These are phyloP conservation scores for Gavia stellata DNA, from an alignment of 2,113 vertebrate genomes.

Conservation along the genomic window DNA sequence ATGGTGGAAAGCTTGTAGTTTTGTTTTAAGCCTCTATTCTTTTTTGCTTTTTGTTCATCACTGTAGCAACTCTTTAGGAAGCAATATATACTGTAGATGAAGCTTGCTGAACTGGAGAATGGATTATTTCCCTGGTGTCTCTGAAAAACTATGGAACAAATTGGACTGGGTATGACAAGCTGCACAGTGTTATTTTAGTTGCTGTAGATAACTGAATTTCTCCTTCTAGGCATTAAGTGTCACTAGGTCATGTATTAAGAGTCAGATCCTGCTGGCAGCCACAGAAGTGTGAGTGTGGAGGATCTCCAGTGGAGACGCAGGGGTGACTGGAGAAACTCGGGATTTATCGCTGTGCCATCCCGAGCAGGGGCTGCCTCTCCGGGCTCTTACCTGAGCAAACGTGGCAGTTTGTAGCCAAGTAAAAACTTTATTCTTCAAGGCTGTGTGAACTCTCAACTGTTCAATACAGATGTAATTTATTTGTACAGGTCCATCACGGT, in stretches of 20 bases:
- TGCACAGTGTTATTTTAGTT: slow-evolving; percentile 48
- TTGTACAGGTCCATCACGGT: neutral
- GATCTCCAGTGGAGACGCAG: neutral
- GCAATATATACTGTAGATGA: slow-evolving; percentile 40
- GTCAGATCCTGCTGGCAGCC: neutral
- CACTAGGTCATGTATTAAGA: neutral
- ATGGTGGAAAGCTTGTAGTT: neutral
- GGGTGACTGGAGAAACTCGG: rapidly evolving
- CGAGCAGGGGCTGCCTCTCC: neutral
- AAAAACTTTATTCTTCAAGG: neutral
- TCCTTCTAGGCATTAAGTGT: slow-evolving; percentile 40
- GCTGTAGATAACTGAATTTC: slow-evolving; percentile 46
- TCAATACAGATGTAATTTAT: neutral
- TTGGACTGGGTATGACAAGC: slow-evolving; percentile 57
- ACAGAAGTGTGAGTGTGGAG: neutral
- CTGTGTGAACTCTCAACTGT: neutral
- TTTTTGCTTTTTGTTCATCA: neutral
- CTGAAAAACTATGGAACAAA: slow-evolving; percentile 41
- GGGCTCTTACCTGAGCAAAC: neutral
- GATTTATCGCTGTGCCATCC: neutral
- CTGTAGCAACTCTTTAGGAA: slow-evolving; percentile 19
- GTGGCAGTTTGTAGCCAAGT: neutral
- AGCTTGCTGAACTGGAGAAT: slow-evolving; percentile 45
- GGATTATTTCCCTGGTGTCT: slow-evolving; percentile 57
- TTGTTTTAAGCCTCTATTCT: neutral